These are phyloP conservation scores for Clinocottus analis DNA, from an alignment of 2,113 vertebrate genomes.

Conservation along the genomic window DNA sequence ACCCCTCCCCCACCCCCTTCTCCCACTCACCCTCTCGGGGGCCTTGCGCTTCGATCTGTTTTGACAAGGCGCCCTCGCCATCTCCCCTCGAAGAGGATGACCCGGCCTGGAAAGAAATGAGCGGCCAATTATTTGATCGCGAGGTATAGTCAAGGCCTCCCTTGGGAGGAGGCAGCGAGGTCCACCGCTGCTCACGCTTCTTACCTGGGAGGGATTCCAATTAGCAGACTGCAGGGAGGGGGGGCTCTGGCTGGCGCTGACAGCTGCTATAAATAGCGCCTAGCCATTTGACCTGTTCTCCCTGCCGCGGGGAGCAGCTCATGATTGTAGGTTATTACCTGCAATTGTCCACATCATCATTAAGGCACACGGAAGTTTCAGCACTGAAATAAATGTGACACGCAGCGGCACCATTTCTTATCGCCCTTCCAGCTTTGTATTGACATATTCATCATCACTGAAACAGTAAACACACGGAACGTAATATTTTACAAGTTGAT, in stretches of 20 bases:
- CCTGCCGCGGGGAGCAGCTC: conserved; percentile 41
- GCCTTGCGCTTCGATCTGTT: conserved; percentile 67
- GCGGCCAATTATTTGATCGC: conserved; percentile 62
- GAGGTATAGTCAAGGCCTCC: conserved; percentile 40
- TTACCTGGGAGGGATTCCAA: conserved; percentile 75
- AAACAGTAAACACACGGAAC: background rate
- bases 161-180: conserved; percentile 37
- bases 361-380: conserved; percentile 14
- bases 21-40: conserved; percentile 52
- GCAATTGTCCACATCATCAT: conserved; percentile 30
- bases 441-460: background rate
- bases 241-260: conserved; percentile 63
- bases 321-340: conserved; percentile 16
- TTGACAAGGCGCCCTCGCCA: conserved; percentile 64
- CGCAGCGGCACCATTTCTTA: background rate
- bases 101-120: conserved; percentile 55
- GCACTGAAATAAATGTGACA: conserved; percentile 1
- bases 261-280: conserved; percentile 77
- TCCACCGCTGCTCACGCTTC: conserved; percentile 35
- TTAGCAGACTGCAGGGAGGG: conserved; percentile 53
- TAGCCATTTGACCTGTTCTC: conserved; percentile 67
- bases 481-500: background rate
- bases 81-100: conserved; percentile 63
- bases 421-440: background rate
- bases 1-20: no score